Conservation (phyloP, 2,113 vertebrate species). For the Passerina amoena region DNA sequence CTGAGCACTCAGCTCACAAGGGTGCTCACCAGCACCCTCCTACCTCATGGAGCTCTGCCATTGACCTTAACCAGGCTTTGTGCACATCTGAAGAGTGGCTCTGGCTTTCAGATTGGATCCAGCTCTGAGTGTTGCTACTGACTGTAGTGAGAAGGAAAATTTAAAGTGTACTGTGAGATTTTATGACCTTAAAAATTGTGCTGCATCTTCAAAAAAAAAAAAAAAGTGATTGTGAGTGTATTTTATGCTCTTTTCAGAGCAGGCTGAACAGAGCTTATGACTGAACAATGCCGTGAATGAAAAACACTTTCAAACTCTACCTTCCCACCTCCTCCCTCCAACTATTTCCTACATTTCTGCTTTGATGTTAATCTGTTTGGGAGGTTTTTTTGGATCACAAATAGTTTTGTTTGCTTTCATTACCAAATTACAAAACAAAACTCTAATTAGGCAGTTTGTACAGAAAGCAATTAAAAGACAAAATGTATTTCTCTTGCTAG, state of each 20-base stretch:
- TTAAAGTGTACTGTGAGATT: background rate
- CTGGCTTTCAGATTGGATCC: background rate
- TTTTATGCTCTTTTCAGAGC: constrained; percentile 48
- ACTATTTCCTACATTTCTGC: background rate
- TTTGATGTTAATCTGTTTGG: constrained; percentile 48
- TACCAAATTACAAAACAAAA: constrained; percentile 70
- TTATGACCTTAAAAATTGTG: background rate
- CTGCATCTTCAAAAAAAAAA: background rate
- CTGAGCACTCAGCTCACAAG: background rate
- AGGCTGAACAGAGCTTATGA: background rate
- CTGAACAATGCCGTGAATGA: background rate
- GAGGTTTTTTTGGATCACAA: constrained; percentile 22
- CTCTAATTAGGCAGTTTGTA: constrained; percentile 71
- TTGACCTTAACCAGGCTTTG: background rate
- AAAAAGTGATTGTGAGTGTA: background rate
- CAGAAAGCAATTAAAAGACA: constrained; percentile 69
- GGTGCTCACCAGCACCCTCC: background rate
- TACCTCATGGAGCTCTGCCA: rapidly evolving
- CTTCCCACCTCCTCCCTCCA: background rate
- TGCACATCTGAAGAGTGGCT: background rate
- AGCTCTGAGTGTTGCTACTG: background rate
- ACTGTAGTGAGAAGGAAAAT: background rate
- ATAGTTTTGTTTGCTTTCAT: constrained; percentile 71
- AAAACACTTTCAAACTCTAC: background rate
- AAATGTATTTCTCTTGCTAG: constrained; percentile 61